Evolutionary conservation across 2,113 vertebrate genomes (phyloP).

Genomic region (Aspidoscelis tigris): DNA sequence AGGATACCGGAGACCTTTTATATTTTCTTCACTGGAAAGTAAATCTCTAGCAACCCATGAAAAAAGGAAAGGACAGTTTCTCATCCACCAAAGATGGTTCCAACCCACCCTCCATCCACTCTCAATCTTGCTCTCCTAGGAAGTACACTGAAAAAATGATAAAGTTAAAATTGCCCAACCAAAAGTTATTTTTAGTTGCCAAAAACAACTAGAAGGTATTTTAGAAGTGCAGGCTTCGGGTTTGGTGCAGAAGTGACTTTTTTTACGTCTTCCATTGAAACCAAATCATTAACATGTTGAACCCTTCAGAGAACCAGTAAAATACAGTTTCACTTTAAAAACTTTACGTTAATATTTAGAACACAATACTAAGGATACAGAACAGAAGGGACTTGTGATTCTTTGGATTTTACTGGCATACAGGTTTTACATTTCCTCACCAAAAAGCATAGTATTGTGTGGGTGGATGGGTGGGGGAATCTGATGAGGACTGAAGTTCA

Average conservation of each 20-base stretch:
- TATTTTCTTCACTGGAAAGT: slow-evolving; percentile 3
- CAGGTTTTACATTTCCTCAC: too few species aligned
- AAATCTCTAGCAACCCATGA: neutral
- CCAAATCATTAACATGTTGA: neutral
- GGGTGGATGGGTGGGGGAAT: too few species aligned
- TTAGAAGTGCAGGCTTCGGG: neutral
- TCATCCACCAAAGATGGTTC: neutral
- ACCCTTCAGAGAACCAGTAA: too few species aligned
- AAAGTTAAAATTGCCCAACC: neutral
- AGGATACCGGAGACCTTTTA: neutral
- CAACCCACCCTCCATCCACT: too few species aligned
- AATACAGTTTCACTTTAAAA: too few species aligned
- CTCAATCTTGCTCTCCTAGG: neutral
- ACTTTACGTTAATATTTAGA: neutral
- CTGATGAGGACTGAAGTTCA: neutral
- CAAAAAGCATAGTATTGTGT: too few species aligned
- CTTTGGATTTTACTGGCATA: neutral
- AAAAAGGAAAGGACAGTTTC: neutral
- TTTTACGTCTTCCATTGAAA: neutral
- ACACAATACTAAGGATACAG: neutral
- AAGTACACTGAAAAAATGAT: neutral
- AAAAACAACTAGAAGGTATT: neutral
- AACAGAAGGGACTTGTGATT: neutral
- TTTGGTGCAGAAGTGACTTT: neutral
- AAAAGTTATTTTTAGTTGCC: neutral